These are phyloP conservation scores for Nasonia oneida DNA, from an alignment of 2,888 invertebrate genomes.

Conservation along the genomic window DNA sequence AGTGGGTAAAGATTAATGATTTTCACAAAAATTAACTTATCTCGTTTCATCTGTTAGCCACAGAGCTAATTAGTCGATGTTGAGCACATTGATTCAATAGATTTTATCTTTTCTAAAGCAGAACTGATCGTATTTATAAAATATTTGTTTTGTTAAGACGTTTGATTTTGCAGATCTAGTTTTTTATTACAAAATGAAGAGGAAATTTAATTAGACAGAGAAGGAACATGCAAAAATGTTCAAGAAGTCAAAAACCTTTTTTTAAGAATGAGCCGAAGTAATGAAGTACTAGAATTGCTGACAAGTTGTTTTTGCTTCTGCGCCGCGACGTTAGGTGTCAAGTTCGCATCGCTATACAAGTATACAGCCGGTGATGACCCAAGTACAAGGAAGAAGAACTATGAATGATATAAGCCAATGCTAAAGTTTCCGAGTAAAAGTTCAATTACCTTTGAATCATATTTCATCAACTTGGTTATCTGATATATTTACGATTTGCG, in stretches of 20 bases:
- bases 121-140: too few relatives aligned
- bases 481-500: not conserved
- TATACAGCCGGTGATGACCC: not conserved
- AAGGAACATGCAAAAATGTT: not conserved
- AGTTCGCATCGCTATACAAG: slow-evolving; percentile 22
- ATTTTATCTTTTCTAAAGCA: too few relatives aligned
- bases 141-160: too few relatives aligned
- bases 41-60: too few relatives aligned
- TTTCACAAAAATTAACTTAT: too few relatives aligned
- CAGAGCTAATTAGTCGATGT: too few relatives aligned
- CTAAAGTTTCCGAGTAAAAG: not conserved
- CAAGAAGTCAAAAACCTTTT: not conserved
- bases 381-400: not conserved
- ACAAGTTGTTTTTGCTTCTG: slow-evolving; percentile 31
- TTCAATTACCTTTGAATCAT: not conserved
- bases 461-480: not conserved
- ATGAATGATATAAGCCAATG: slow-evolving; percentile 9
- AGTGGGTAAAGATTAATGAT: too few relatives aligned
- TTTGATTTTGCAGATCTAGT: too few relatives aligned
- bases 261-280: not conserved
- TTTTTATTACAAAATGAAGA: too few relatives aligned
- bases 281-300: slow-evolving; percentile 7
- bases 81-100: too few relatives aligned
- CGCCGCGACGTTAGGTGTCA: slow-evolving; percentile 36
- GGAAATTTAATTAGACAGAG: not conserved